A percentile compares a stretch with the other conserved stretches of the same genome.
These are phyloP conservation scores for Diploscapter pachys DNA, from an alignment of 1,140 invertebrate species.

Conservation along the genomic window DNA sequence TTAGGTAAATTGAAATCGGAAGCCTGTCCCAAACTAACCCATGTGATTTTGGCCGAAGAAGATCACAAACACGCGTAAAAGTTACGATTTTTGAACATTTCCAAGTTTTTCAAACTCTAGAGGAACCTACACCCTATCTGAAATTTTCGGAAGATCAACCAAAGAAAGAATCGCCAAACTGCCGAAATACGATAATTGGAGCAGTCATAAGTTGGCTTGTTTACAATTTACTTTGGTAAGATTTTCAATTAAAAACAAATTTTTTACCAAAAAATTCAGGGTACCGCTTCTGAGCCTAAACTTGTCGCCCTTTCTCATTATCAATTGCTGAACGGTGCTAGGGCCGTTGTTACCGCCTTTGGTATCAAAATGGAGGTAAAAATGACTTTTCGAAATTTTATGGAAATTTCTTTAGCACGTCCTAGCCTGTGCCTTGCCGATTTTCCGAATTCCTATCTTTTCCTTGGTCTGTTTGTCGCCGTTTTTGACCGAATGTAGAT, in stretches of 20 bases:
- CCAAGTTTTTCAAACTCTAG: neutral
- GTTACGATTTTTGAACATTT: neutral
- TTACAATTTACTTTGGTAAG: constrained; percentile 52
- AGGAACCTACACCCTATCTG: constrained; percentile 49
- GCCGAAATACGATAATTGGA: constrained; percentile 54
- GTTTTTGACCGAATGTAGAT: constrained; percentile 50
- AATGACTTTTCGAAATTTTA: neutral
- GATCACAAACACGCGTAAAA: constrained; percentile 55
- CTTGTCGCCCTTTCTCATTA: constrained; percentile 51
- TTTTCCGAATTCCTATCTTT: constrained; percentile 54
- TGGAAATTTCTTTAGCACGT: constrained; percentile 45
- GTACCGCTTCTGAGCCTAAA: constrained; percentile 50
- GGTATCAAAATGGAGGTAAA: constrained; percentile 44
- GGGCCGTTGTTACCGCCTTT: constrained; percentile 48
- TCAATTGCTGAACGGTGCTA: constrained; percentile 51
- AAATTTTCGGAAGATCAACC: constrained; percentile 47
- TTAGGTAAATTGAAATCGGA: constrained; percentile 27
- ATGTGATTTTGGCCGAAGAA: constrained; percentile 55
- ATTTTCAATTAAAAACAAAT: neutral
- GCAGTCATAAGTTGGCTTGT: constrained; percentile 51
- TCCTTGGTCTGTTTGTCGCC: constrained; percentile 50
- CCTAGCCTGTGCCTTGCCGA: constrained; percentile 50
- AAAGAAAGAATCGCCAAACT: constrained; percentile 50
- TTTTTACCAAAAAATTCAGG: constrained; percentile 33
- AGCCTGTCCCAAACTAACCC: constrained; percentile 45